Base-by-base conservation (phyloP, 2,113 vertebrate species). In the Acrocephalus arundinaceus region DNA sequence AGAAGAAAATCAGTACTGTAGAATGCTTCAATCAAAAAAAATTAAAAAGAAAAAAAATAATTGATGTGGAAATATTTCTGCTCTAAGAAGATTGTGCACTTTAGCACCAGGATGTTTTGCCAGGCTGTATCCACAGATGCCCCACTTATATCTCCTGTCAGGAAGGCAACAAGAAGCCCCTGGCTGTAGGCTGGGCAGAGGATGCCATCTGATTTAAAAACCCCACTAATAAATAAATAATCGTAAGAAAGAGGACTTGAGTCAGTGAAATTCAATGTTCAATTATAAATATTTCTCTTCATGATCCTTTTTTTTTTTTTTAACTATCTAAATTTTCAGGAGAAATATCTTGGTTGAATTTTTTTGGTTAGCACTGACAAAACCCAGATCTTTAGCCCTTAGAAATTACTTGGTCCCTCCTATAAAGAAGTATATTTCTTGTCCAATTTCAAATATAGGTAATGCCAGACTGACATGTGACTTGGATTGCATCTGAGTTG, bases 21-120 rank as follows among this genome's bases (percentile, higher is more conserved):
- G 31, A 79, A 49, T 5, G 33, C 39, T 35, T 59, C 10, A 72
- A 52, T 19, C 2, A 41, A 45, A 25, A 30, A 30, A 14, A 7
- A 1, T 22, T 22, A 2, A 25, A 30, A 30, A 2, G 11, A 1
- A 18, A 8, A 19, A 37, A 48, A 65, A 12, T 1, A 35, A 45
- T 16, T 49, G 0, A 6, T 27, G 68, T 88, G 58, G 49, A 88
- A 92, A 70, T 1, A 61, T 31, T 90, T 33, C 54, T 79, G 39
- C 41, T 46, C 23, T 45, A 58, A 71, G 55, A 43, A 66, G 6
- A 88, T 66, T 13, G 9, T 43, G 11, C 18, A 55, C 45, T 35
- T 78, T 20, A 57, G 12, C 19, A 67, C 9, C 16, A 48, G 33
- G 39, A 70, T 49, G 28, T 13, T 39, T 15, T 27, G 3, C 39